A percentile compares a stretch with the other conserved stretches of the same genome.
Evolutionary conservation across 2,888 invertebrate genomes (phyloP).

Genomic region (Hirtodrosophila duncani): DNA sequence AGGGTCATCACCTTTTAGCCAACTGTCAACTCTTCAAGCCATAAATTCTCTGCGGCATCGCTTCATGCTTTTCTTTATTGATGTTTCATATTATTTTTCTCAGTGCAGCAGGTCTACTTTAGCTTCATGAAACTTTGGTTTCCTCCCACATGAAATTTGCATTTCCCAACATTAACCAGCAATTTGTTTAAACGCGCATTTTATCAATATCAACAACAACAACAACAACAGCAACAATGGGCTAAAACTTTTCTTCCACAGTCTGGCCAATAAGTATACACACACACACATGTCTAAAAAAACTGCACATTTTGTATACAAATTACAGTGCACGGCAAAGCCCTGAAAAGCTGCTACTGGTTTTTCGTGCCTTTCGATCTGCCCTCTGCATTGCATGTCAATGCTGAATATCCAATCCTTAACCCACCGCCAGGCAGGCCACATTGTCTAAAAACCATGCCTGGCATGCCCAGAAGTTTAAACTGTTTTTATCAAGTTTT

Average conservation of each 20-base stretch:
- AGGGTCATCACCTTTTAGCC: no score
- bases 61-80: no score
- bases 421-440: background rate
- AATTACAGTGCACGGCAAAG: conserved; percentile 46
- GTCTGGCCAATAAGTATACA: conserved; percentile 44
- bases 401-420: conserved; percentile 46
- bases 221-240: background rate
- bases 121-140: no score
- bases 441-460: conserved; percentile 24
- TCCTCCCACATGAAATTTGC: no score
- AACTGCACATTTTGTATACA: conserved; percentile 31
- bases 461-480: conserved; percentile 59
- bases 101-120: no score
- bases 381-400: conserved; percentile 54
- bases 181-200: conserved; percentile 44
- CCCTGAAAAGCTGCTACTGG: conserved; percentile 27
- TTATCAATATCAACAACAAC: conserved; percentile 27
- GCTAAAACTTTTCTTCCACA: conserved; percentile 25
- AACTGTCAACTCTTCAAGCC: no score
- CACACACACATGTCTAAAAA: no score
- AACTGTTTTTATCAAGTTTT: conserved; percentile 50
- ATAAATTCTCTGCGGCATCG: no score
- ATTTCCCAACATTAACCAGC: conserved; percentile 17
- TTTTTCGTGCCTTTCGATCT: conserved; percentile 25
- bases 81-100: no score